Evolutionary conservation across 2,797 vertebrate species (phyloP).

Genomic region (Neopelma chrysocephalum): DNA sequence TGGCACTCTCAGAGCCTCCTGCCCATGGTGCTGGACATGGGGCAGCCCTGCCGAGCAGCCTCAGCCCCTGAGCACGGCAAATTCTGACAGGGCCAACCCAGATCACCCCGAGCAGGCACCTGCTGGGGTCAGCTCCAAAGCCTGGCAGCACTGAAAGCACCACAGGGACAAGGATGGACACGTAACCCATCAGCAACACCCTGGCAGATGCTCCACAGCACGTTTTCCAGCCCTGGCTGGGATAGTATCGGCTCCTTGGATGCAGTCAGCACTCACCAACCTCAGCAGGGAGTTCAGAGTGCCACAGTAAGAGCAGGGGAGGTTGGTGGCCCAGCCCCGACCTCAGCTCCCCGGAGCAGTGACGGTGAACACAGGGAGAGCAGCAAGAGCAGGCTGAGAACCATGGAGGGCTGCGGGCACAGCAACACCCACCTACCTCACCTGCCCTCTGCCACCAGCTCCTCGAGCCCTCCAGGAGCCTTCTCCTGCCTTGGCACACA

Average conservation of each 20-base stretch:
- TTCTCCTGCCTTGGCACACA: background rate
- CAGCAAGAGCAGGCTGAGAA: background rate
- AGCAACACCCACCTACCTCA: background rate
- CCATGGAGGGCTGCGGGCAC: background rate
- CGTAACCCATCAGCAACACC: rapidly evolving
- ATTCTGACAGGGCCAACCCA: rapidly evolving
- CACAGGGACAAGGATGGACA: background rate
- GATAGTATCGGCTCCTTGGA: rapidly evolving
- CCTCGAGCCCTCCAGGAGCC: background rate
- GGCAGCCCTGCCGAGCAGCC: background rate
- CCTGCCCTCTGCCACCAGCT: background rate
- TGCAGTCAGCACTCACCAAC: background rate
- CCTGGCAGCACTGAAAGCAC: background rate
- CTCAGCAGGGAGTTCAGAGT: background rate
- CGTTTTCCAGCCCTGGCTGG: rapidly evolving
- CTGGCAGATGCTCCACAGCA: background rate
- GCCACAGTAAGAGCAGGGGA: background rate
- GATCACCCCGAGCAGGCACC: background rate
- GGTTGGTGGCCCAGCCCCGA: background rate
- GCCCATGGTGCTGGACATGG: rapidly evolving
- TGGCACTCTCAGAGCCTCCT: background rate
- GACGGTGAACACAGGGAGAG: rapidly evolving
- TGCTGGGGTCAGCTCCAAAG: background rate
- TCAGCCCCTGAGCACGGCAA: rapidly evolving
- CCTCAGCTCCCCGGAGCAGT: rapidly evolving